Percentiles rank a stretch among this genome's conserved stretches.
These are phyloP conservation scores for Pentamera pediparva DNA, from an alignment of 53 echinoderm and acorn worm genomes.

Conservation along the genomic window DNA sequence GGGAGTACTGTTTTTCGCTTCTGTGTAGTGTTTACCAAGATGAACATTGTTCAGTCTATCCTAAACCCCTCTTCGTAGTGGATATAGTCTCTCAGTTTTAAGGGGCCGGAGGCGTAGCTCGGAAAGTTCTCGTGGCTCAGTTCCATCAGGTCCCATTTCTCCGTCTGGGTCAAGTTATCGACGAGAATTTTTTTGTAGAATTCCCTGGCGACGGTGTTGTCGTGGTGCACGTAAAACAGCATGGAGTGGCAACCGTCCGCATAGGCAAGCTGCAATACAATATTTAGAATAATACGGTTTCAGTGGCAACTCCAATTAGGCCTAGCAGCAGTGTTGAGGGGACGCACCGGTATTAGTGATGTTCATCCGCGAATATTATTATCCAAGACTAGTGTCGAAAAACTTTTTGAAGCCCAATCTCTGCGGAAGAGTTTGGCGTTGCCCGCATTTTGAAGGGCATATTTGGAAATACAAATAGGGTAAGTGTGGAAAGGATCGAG, in stretches of 20 bases:
- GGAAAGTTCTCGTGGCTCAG: background rate
- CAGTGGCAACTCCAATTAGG: background rate
- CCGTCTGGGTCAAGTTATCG: background rate
- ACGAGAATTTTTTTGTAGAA: conserved; percentile 8
- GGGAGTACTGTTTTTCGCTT: too few relatives aligned
- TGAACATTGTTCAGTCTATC: too few relatives aligned
- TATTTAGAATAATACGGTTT: background rate
- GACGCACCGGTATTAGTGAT: too few relatives aligned
- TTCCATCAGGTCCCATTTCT: conserved; percentile 19
- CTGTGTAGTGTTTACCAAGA: too few relatives aligned
- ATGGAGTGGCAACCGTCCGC: background rate
- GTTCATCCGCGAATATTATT: too few relatives aligned
- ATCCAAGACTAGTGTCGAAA: too few relatives aligned
- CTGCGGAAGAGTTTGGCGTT: too few relatives aligned
- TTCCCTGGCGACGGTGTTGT: background rate
- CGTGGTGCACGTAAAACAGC: conserved; percentile 15
- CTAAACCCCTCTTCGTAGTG: background rate
- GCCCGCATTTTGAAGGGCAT: too few relatives aligned
- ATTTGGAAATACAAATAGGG: too few relatives aligned
- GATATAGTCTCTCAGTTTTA: conserved; percentile 6
- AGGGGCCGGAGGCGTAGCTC: background rate
- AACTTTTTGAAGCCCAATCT: too few relatives aligned
- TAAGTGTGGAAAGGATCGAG: too few relatives aligned
- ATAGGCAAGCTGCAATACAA: background rate
- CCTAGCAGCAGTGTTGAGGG: background rate